phyloP scores from a whole-genome alignment of 2,888 invertebrate species.

The Diarsia dahlii region DNA sequence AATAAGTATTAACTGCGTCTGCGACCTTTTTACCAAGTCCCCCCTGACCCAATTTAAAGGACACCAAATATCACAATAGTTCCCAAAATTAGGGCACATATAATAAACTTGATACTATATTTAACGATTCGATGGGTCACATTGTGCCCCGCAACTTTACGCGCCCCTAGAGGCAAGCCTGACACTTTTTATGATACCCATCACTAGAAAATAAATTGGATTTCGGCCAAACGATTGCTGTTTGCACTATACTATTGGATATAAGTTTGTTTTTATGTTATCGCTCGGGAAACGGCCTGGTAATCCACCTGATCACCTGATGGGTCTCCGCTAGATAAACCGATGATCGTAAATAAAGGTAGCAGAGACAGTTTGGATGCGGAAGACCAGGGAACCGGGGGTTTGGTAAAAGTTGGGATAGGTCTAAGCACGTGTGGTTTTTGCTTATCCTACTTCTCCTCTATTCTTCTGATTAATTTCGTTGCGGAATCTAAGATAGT shows the following conservation, averaged over 20 bases:
- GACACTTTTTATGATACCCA: constrained; percentile 68
- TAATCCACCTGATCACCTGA: constrained; percentile 26
- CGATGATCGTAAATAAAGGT: neutral
- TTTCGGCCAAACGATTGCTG: constrained; percentile 66
- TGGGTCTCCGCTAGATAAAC: constrained; percentile 1
- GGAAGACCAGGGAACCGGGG: neutral
- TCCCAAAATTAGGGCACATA: constrained; percentile 14
- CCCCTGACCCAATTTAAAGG: neutral
- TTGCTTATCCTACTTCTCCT: too few relatives aligned
- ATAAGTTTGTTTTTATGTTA: constrained; percentile 19
- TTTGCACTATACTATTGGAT: constrained; percentile 17
- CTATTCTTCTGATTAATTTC: too few relatives aligned
- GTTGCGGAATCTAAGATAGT: too few relatives aligned
- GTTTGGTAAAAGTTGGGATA: neutral
- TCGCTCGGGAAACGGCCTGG: constrained; percentile 1
- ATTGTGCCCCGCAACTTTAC: constrained; percentile 36
- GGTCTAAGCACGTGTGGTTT: too few relatives aligned
- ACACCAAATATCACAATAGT: neutral
- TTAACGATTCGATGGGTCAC: constrained; percentile 45
- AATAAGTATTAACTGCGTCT: too few relatives aligned
- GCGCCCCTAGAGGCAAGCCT: constrained; percentile 37
- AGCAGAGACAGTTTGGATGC: neutral
- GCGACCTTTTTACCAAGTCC: too few relatives aligned
- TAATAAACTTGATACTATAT: constrained; percentile 41
- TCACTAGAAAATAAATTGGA: constrained; percentile 73